Conservation (phyloP, 2,888 invertebrate genomes). For the Smittia aterrima region DNA sequence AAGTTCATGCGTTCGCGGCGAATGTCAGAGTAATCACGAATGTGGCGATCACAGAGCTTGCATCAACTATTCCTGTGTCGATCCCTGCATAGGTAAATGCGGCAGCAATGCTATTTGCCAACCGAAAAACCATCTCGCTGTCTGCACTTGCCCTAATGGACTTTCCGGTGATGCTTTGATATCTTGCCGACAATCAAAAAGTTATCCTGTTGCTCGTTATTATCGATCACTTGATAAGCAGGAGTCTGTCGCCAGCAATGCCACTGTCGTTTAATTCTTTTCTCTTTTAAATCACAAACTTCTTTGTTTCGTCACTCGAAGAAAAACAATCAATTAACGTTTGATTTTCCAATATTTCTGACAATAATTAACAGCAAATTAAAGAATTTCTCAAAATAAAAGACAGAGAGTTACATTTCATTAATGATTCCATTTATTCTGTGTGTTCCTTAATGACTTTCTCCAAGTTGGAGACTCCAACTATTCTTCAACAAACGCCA, state of each 20-base stretch:
- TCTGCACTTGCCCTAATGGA: conserved; percentile 76
- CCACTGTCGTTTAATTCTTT: neutral
- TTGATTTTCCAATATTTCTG: no score
- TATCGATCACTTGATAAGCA: conserved; percentile 35
- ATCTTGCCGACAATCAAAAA: conserved; percentile 57
- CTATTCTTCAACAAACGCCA: no score
- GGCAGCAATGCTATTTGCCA: conserved; percentile 74
- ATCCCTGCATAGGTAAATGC: conserved; percentile 77
- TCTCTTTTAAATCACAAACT: no score
- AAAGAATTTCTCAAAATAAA: no score
- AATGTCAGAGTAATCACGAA: conserved; percentile 74
- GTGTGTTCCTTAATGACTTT: no score
- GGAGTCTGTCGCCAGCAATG: neutral
- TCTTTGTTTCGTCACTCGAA: no score
- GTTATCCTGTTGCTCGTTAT: conserved; percentile 52
- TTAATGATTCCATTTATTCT: no score
- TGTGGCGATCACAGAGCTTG: conserved; percentile 74
- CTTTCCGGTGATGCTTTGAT: conserved; percentile 61
- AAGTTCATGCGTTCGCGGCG: conserved; percentile 59
- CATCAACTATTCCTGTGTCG: conserved; percentile 70
- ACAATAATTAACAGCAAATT: no score
- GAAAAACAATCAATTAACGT: no score
- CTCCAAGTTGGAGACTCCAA: no score
- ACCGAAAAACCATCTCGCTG: conserved; percentile 65
- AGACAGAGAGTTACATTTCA: no score